Evolutionary conservation across 2,113 vertebrate species (phyloP), one percentile per base, ranked within the genome.

Genomic region (Eulacestoma nigropectus): DNA sequence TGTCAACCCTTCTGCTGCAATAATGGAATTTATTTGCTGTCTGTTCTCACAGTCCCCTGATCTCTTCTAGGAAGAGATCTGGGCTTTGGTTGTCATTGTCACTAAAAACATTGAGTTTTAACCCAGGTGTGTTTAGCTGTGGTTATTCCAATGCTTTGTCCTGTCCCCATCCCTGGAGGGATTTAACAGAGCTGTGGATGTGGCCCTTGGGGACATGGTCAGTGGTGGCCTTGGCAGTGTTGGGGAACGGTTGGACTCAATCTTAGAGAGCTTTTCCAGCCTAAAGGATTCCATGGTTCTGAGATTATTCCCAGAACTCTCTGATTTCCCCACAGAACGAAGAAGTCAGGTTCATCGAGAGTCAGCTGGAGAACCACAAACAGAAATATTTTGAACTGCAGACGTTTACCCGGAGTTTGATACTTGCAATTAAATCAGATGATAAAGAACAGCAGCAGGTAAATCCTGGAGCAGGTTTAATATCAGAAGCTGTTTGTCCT

Each of bases 401-500:
- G 91, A 97, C 95, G 8, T 99, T 99, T 96, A 99, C 99, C 21
- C 98, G 98, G 94, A 99, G 98, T 94, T 98, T 99, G 96, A 98
- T 99, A 90, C 97, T 95, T 83, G 99, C 99, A 76, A 97, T 99
- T 95, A 99, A 98, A 97, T 97, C 98, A 56, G 98, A 99, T n/a
- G 98, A 99, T 96, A 98, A 98, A 95, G 98, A 99, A 89, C 99
- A 98, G 97, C 99, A 99, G 96, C 98, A 99, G 98, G 99, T 99
- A 96, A 67, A 96, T 75, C 60, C 35, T 56, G 33, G 65, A 87
- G 62, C 4, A 80, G 90, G 4, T 57, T 37, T 83, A 50, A 17
- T 52, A 16, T 9, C 2, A 57, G 37, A 22, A 75, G 16, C 47
- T 35, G 21, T 87, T 67, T 90, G n/a, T 53, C 25, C 11, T 35